Conservation (phyloP, 2,888 invertebrate species). For the Polyploca ridens region DNA sequence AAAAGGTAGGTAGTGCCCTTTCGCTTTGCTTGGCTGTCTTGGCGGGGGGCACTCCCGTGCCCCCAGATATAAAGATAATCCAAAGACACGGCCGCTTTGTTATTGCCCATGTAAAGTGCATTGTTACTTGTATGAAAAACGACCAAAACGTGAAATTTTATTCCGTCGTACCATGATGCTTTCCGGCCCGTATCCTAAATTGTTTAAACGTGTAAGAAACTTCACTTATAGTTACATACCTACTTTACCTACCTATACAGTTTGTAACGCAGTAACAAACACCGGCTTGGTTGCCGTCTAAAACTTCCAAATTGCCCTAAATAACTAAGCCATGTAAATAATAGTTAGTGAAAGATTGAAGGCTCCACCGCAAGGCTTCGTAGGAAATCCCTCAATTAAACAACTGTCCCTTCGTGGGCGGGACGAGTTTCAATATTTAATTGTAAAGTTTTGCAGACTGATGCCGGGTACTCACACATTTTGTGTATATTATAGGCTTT, state of each 20-base stretch:
- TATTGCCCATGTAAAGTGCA: no score
- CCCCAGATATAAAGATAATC: no score
- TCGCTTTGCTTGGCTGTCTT: no score
- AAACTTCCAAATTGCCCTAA: conserved; percentile 12
- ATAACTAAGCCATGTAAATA: conserved; percentile 29
- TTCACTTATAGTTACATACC: not conserved
- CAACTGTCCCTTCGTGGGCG: conserved; percentile 32
- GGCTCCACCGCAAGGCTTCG: conserved; percentile 19
- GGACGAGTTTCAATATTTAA: conserved; percentile 33
- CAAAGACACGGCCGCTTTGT: no score
- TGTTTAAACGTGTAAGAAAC: not conserved
- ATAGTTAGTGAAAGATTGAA: conserved; percentile 33
- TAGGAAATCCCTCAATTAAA: conserved; percentile 37
- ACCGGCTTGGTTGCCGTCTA: conserved; percentile 17
- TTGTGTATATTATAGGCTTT: no score
- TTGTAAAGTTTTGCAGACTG: conserved; percentile 14
- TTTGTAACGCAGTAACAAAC: conserved; percentile 5
- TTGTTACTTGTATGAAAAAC: no score
- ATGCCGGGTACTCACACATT: not conserved
- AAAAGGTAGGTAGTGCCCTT: no score
- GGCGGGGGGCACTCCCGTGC: no score
- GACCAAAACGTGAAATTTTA: no score
- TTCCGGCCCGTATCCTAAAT: not conserved
- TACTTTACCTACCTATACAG: not conserved
- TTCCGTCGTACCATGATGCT: no score